Evolutionary conservation across 2,797 vertebrate genomes (phyloP), one percentile per base, ranked within the genome.

Genomic region (Trichosurus vulpecula): DNA sequence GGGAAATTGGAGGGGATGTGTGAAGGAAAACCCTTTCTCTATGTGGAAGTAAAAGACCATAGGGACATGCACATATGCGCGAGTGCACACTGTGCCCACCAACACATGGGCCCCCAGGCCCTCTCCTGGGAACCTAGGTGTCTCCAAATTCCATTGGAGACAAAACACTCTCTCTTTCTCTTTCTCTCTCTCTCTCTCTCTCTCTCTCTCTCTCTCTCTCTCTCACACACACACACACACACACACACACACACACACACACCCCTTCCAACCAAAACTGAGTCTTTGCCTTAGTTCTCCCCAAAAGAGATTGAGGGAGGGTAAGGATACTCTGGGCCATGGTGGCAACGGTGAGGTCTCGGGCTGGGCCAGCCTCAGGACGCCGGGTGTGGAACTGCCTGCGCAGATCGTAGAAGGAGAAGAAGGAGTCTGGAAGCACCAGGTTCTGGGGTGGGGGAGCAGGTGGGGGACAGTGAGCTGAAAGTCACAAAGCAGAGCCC

Each of bases 271-370:
- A 41, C 66, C n/a, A 41, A 22, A 41, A 6, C n/a, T 9, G n/a
- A 41, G 31, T 74, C 31, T 41, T 12, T 25, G 16, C n/a, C 66
- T 74, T 4, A 6, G 16, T 25, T 22, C 1, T 4, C 66, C 66
- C 66, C n/a, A 22, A 41, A 9, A 41, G n/a, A 22, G 19, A 47
- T 25, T 19, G 0, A 25, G n/a, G 19, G 19, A 41, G n/a, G 66
- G 94, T 52, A 98, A 99, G 99, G 99, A 99, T 99, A 99, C 99
- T 99, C 97, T 99, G 99, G 97, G 99, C 98, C 99, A 99, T 99
- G 94, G 99, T 99, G 95, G 99, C 93, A 93, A 99, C 98, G 0
- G 99, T 99, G 97, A 99, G 99, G 95, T 99, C 99, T 97, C 99
- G 99, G 96, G 98, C 98, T 0, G 99, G 92, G 96, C 98, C 98